A percentile compares a stretch with the other conserved stretches of the same genome.
Conservation (phyloP, 2,888 invertebrate species). For the Chalcosyrphus nemorum region DNA sequence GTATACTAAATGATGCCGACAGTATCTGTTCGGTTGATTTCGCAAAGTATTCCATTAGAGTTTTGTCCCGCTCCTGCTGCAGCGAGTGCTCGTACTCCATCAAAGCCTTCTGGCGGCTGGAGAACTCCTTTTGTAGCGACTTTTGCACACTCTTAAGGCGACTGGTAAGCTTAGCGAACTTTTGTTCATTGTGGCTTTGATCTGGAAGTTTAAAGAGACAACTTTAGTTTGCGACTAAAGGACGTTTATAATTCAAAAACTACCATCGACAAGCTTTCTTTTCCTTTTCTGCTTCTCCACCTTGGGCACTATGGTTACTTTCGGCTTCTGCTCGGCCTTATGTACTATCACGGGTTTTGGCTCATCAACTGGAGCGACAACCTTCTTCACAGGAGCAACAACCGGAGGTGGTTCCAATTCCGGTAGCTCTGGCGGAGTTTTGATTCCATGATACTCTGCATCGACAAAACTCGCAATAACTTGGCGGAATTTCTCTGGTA, state of each 20-base stretch:
- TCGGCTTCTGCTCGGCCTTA: constrained; percentile 38
- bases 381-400: not conserved
- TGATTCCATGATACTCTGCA: constrained; percentile 74
- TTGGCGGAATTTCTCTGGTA: constrained; percentile 77
- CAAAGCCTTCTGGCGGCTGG: constrained; percentile 75
- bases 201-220: constrained; percentile 40
- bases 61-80: constrained; percentile 61
- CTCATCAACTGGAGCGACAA: constrained; percentile 8
- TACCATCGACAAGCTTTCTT: constrained; percentile 29
- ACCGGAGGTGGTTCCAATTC: constrained; percentile 28
- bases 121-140: constrained; percentile 75
- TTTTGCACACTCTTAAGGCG: constrained; percentile 76
- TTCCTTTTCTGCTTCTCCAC: constrained; percentile 43
- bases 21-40: constrained; percentile 64
- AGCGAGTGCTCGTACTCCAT: constrained; percentile 76
- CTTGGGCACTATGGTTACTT: not conserved
- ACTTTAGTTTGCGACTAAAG: not conserved
- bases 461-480: constrained; percentile 78
- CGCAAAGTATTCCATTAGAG: constrained; percentile 58
- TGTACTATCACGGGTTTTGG: not conserved
- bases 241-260: not conserved
- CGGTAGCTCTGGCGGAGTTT: not conserved
- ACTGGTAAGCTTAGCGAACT: constrained; percentile 74
- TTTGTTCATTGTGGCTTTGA: constrained; percentile 37
- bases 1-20: constrained; percentile 49